phyloP scores from a whole-genome alignment of 2,113 vertebrate species.

The Halichoerus grypus region DNA sequence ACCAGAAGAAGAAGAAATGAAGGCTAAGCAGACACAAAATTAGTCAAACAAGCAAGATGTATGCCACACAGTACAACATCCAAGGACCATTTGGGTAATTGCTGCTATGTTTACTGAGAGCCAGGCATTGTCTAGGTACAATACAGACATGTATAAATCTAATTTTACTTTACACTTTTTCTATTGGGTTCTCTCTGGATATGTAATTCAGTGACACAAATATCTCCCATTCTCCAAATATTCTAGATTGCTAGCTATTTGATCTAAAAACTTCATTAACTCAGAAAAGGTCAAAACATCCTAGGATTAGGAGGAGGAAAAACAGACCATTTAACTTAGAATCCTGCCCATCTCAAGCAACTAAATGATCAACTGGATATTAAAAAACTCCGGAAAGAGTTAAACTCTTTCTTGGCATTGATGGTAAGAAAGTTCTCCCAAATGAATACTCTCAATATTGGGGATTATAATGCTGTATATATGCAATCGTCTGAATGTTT shows the following conservation, averaged over 20 bases:
- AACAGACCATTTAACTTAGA: not conserved
- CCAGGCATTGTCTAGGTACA: not conserved
- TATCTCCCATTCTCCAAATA: not conserved
- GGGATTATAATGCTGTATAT: rapidly evolving
- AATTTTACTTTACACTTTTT: not conserved
- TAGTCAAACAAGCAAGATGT: not conserved
- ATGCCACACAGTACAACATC: not conserved
- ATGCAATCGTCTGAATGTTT: not conserved
- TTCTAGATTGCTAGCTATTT: not conserved
- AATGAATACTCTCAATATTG: not conserved
- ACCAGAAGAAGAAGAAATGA: not conserved
- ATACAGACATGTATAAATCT: not conserved
- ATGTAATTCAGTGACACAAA: not conserved
- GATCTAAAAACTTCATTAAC: not conserved
- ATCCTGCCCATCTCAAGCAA: not conserved
- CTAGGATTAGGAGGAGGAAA: not conserved
- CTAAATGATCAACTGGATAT: not conserved
- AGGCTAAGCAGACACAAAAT: not conserved
- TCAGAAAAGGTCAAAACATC: not conserved
- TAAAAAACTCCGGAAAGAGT: not conserved
- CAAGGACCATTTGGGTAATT: not conserved
- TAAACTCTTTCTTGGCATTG: not conserved
- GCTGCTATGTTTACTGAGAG: not conserved
- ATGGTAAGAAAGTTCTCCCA: not conserved
- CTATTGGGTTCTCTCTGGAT: not conserved